Evolutionary conservation across 2,797 vertebrate genomes (phyloP), one percentile per base, ranked within the genome.

Genomic region (Scolopax rusticola): DNA sequence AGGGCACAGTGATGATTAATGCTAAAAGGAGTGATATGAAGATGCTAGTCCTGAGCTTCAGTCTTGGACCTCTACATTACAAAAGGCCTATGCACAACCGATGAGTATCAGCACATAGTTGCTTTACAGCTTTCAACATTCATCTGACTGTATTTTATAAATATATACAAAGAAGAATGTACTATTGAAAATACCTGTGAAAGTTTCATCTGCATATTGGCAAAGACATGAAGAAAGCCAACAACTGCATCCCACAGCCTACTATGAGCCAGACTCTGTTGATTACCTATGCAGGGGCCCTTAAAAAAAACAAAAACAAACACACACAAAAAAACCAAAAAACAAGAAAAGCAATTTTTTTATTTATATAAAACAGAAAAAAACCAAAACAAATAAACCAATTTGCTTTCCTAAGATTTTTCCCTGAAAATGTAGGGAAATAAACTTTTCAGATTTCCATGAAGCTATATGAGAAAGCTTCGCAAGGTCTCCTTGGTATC

Each of bases 131-230:
- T 76, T 68, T 89, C 54, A 88, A 4, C 20, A n/a, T 63, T 61
- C 51, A 73, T 47, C 51, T 68, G 36, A 40, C 51, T 60, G 38
- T n/a, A 80, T 60, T 74, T 87, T 90, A 93, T 36, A 82, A 67
- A 47, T 15, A 68, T 17, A 83, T 28, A 36, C 54, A 81, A 74
- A 85, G 73, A 57, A 87, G 47, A 53, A 70, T 70, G 83, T 48
- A 89, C 30, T 65, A 76, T 86, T 87, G 93, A 94, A 96, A 93
- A 96, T 99, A 99, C 99, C 99, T 99, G 99, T 43, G 99, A 99
- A 77, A 99, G 98, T 97, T 99, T 99, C 99, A 99, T 99, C 98
- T 99, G 99, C 99, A 99, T 99, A 97, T 99, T 99, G 91, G 99
- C 99, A 97, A 99, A 99, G 47, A 99, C 99, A n/a, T 99, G 99